Conservation (phyloP, 2,113 vertebrate species). For the Candoia aspera region DNA sequence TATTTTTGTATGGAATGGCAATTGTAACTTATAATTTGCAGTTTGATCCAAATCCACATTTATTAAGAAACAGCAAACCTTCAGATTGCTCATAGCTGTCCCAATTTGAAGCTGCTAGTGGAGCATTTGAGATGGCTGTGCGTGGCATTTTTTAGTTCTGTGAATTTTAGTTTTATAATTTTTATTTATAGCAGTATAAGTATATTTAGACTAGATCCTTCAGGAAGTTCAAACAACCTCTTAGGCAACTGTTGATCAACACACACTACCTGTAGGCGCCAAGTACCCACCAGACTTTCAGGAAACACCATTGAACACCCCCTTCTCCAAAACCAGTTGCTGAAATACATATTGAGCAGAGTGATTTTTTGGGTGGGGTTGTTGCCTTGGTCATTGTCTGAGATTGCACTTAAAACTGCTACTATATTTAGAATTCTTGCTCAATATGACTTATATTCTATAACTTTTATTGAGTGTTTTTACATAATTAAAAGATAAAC, state of each 20-base stretch:
- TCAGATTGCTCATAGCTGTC: background rate
- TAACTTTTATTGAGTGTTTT: background rate
- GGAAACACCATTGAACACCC: background rate
- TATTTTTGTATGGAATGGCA: too few relatives aligned
- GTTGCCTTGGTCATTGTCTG: background rate
- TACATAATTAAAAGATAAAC: background rate
- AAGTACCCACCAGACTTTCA: background rate
- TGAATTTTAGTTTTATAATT: background rate
- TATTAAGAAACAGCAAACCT: background rate
- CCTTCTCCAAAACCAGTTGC: background rate
- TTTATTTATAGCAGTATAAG: background rate
- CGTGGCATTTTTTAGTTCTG: background rate
- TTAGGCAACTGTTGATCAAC: background rate
- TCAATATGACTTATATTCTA: background rate
- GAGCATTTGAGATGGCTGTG: background rate
- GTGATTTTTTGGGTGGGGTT: background rate
- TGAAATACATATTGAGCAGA: background rate
- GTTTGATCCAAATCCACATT: background rate
- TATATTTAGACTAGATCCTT: background rate
- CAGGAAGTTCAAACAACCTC: background rate
- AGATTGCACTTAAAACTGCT: background rate
- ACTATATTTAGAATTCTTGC: background rate
- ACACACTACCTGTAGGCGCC: background rate
- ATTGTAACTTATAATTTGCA: background rate
- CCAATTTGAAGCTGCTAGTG: background rate